These are phyloP conservation scores for Drosophila sturtevanti DNA, from an alignment of 1,140 invertebrate species.

Conservation along the genomic window DNA sequence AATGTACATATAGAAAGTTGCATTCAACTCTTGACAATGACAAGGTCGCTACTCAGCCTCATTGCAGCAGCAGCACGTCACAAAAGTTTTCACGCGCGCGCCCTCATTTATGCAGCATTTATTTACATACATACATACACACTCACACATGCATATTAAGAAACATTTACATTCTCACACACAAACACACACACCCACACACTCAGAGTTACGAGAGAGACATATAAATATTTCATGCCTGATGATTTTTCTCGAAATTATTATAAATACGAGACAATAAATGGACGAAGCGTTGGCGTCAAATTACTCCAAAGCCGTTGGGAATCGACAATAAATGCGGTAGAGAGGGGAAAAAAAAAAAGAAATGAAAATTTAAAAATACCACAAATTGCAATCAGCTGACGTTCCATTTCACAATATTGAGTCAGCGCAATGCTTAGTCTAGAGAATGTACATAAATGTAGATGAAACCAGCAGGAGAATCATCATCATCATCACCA, in stretches of 20 bases:
- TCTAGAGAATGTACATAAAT: neutral
- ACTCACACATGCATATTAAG: conserved; percentile 10
- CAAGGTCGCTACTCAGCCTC: conserved; percentile 43
- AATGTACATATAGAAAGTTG: neutral
- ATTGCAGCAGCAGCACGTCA: conserved; percentile 28
- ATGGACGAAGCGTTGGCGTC: conserved; percentile 36
- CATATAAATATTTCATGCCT: conserved; percentile 50
- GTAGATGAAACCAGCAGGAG: neutral
- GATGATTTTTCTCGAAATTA: conserved; percentile 38
- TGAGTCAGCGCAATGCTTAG: conserved; percentile 3
- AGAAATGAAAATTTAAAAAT: conserved; percentile 11
- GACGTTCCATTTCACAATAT: conserved; percentile 19
- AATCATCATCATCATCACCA: neutral
- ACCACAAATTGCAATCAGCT: conserved; percentile 44
- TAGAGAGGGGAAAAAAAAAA: neutral
- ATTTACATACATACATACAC: conserved; percentile 30
- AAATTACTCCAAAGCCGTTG: conserved; percentile 35
- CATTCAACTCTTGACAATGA: conserved; percentile 28
- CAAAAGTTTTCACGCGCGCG: conserved; percentile 47
- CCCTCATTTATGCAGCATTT: conserved; percentile 59
- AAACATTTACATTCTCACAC: conserved; percentile 4
- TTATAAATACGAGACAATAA: conserved; percentile 50
- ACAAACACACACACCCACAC: neutral
- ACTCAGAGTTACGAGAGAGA: conserved; percentile 11
- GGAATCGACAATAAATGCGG: neutral